Base-by-base conservation (phyloP, 2,113 vertebrate genomes). In the Heptranchias perlo region DNA sequence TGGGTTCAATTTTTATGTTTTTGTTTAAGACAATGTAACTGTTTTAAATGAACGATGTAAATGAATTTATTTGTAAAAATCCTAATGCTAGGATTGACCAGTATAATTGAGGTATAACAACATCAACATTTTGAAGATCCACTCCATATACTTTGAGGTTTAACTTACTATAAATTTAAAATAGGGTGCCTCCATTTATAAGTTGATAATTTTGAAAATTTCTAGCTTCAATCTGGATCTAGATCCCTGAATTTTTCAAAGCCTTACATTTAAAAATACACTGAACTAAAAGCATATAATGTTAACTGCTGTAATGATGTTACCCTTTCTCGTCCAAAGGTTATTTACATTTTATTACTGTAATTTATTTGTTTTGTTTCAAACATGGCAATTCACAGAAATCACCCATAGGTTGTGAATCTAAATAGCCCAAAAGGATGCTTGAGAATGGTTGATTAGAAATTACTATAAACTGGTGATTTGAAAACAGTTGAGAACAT, bases 271-370 rank as follows among this genome's bases (percentile, higher is more conserved):
- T 31, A 49, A 28, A 69, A 47, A 0, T 69, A 16, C 18, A 95
- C 64, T 49, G 44, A 91, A 91, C 87, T 14, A 11, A 58, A 91
- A 91, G 52, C 3, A 31, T 47, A 44, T 64, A 44, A 94, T 62
- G n/a, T 94, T 65, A 65, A 69, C 52, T 69, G 94, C 47, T 31
- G 47, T 69, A 95, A 31, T 69, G 39, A 52, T 95, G 65, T 67
- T 52, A 13, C 28, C 62, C 10, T 67, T 95, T 95, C 31, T 47
- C 44, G 11, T 69, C 73, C 64, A 95, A 73, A 35, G 65, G 65
- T 67, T 69, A 95, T 95, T 95, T 95, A 95, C 14, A 73, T 69
- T 95, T 95, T 95, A 73, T 95, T 49, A 25, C 93, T 52, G 39
- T 69, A 69, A 95, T 95, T 95, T 95, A 52, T 95, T 49, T 49